Evolutionary conservation across 2,888 invertebrate genomes (phyloP).

Genomic region (Sericinus montela): DNA sequence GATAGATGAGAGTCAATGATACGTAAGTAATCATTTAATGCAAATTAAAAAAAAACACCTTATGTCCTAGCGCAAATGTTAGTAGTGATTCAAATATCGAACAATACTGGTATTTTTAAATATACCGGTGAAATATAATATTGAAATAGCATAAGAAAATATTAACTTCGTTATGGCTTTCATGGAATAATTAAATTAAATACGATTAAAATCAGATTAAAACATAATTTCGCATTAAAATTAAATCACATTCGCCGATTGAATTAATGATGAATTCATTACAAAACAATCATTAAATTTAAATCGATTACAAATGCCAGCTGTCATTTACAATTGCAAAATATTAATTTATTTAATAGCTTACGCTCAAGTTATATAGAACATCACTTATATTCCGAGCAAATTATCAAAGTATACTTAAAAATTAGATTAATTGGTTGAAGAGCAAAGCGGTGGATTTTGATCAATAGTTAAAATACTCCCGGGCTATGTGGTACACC

Average conservation of each 20-base stretch:
- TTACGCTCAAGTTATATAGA: not conserved
- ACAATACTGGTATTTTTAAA: too few species aligned
- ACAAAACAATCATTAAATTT: conserved; percentile 9
- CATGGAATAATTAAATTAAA: too few species aligned
- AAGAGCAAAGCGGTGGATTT: conserved; percentile 11
- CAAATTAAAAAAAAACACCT: too few species aligned
- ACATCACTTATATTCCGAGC: conserved; percentile 3
- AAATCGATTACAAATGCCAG: conserved; percentile 7
- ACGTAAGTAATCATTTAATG: too few species aligned
- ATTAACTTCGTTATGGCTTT: too few species aligned
- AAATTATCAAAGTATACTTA: not conserved
- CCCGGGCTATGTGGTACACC: not conserved
- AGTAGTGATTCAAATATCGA: too few species aligned
- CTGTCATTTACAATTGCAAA: not conserved
- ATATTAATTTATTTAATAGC: not conserved
- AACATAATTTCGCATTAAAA: too few species aligned
- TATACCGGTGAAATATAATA: too few species aligned
- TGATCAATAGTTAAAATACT: conserved; percentile 8
- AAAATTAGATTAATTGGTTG: not conserved
- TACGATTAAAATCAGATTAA: too few species aligned
- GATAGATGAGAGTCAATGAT: too few species aligned
- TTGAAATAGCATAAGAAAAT: too few species aligned
- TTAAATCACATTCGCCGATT: not conserved
- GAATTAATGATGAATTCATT: not conserved
- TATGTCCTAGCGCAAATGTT: too few species aligned